A percentile compares a stretch with the other conserved stretches of the same genome.
These are phyloP conservation scores for Peucedramus taeniatus DNA, from an alignment of 2,113 vertebrate species.

Conservation along the genomic window DNA sequence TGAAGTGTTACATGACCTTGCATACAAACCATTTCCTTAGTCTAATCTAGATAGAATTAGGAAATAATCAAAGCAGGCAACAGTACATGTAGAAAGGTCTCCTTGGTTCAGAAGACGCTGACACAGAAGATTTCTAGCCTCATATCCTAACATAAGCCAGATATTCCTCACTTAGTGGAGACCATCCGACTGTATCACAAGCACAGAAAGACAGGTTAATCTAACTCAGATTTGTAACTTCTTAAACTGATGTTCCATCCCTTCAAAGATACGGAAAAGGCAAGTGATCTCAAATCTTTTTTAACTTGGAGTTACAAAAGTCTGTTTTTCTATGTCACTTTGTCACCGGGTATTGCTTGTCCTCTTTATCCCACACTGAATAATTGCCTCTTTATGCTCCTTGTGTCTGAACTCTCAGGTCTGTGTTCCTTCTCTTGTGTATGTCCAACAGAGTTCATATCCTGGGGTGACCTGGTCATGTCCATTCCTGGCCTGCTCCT, in stretches of 20 bases:
- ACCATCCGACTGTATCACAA: neutral
- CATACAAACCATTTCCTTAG: neutral
- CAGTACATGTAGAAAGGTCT: neutral
- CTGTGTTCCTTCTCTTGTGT: neutral
- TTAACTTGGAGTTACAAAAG: neutral
- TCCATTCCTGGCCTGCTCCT: neutral
- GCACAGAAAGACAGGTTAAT: neutral
- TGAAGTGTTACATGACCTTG: neutral
- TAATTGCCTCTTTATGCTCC: neutral
- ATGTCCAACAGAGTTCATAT: neutral
- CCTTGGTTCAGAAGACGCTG: neutral
- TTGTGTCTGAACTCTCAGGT: neutral
- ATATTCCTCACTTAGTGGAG: neutral
- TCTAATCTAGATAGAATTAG: neutral
- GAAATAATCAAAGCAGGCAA: neutral
- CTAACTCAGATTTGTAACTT: neutral
- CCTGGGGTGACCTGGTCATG: neutral
- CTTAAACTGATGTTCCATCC: neutral
- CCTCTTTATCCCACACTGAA: neutral
- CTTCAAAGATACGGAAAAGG: neutral
- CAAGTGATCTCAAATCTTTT: neutral
- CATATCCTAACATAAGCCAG: neutral
- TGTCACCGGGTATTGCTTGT: neutral
- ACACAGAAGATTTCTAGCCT: neutral
- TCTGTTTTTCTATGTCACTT: neutral